Percentiles rank a stretch among this genome's conserved stretches.
These are phyloP conservation scores for Acrocera orbiculus DNA, from an alignment of 2,888 invertebrate genomes.

Conservation along the genomic window DNA sequence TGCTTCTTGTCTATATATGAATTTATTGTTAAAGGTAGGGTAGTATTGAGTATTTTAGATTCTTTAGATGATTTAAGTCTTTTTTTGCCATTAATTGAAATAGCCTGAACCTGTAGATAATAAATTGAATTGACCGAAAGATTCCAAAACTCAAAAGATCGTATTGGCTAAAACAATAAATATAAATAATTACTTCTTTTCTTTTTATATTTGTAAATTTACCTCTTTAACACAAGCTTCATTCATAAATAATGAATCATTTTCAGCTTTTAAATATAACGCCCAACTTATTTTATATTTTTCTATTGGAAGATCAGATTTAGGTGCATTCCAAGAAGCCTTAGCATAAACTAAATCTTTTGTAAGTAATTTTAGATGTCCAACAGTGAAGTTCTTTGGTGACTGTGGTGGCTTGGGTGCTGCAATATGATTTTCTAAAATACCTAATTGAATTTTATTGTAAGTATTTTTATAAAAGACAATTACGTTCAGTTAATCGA, in stretches of 20 bases:
- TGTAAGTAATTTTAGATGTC: constrained; percentile 10
- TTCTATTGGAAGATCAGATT: constrained; percentile 51
- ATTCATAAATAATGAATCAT: constrained; percentile 23
- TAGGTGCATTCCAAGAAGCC: constrained; percentile 50
- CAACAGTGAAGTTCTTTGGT: constrained; percentile 23
- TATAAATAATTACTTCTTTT: neutral
- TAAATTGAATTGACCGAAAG: constrained; percentile 52
- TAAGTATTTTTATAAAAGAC: neutral
- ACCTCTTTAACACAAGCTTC: constrained; percentile 26
- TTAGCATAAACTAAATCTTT: constrained; percentile 38
- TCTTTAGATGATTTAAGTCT: constrained; percentile 52
- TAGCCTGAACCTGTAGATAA: constrained; percentile 62
- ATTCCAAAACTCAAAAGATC: constrained; percentile 44
- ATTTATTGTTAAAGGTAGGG: constrained; percentile 17
- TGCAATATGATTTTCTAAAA: constrained; percentile 14
- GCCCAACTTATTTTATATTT: constrained; percentile 63
- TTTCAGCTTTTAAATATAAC: constrained; percentile 40
- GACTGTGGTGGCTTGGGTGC: constrained; percentile 27
- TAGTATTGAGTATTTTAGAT: constrained; percentile 52
- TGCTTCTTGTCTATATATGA: neutral
- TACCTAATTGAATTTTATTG: constrained; percentile 5
- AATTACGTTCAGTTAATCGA: constrained; percentile 27
- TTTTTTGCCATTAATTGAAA: constrained; percentile 48
- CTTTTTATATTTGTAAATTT: constrained; percentile 6
- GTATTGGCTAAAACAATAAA: constrained; percentile 36